Evolutionary conservation across 2,888 invertebrate genomes (phyloP).

Genomic region (Leucozona laternaria): DNA sequence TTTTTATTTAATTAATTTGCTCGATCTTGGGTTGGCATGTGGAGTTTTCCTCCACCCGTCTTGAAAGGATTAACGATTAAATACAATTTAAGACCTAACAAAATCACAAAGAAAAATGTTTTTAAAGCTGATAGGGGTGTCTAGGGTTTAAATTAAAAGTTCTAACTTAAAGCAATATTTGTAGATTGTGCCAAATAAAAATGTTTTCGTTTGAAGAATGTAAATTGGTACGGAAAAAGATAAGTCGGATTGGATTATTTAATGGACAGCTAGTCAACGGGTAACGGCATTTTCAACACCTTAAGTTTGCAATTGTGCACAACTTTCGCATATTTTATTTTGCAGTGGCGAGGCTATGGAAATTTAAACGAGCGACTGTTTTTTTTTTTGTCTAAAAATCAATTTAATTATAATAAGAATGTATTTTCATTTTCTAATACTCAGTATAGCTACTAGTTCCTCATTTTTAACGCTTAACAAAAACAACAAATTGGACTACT

Average conservation of each 20-base stretch:
- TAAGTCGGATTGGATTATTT: not conserved
- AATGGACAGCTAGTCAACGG: not conserved
- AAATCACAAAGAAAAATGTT: slow-evolving; percentile 5
- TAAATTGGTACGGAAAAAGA: not conserved
- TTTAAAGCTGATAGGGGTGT: not conserved
- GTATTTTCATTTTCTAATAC: too few relatives aligned
- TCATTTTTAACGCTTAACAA: too few relatives aligned
- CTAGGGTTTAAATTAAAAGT: not conserved
- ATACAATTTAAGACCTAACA: slow-evolving; percentile 11
- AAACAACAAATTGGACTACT: too few relatives aligned
- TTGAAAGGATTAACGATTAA: slow-evolving; percentile 69
- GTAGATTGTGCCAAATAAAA: slow-evolving; percentile 33
- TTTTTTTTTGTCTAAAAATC: too few relatives aligned
- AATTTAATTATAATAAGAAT: too few relatives aligned
- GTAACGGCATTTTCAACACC: too few relatives aligned
- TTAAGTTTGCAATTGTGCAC: too few relatives aligned
- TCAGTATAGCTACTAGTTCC: too few relatives aligned
- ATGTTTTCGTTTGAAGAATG: not conserved
- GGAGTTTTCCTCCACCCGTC: slow-evolving; percentile 61
- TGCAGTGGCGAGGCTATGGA: too few relatives aligned
- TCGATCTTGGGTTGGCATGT: slow-evolving; percentile 55
- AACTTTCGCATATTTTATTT: too few relatives aligned
- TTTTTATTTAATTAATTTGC: slow-evolving; percentile 10
- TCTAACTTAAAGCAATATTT: not conserved
- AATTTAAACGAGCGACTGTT: too few relatives aligned